Percentiles rank a stretch among this genome's conserved stretches.
Conservation (phyloP, 2,888 invertebrate genomes). For the Therioaphis trifolii region DNA sequence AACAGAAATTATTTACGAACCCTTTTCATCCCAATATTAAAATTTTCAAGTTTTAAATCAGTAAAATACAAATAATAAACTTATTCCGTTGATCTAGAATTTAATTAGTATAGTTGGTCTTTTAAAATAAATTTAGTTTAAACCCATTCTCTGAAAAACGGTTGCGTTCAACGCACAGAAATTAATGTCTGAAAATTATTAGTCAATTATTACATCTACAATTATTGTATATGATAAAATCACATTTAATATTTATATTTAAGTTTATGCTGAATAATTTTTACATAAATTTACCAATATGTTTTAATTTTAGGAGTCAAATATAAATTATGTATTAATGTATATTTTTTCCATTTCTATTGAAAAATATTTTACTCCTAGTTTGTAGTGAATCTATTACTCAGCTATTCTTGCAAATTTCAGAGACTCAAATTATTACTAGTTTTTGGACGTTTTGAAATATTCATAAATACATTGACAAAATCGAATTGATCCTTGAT, state of each 20-base stretch:
- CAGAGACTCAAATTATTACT: too few relatives aligned
- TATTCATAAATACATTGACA: too few relatives aligned
- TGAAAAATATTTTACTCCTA: neutral
- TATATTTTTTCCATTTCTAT: neutral
- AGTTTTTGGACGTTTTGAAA: too few relatives aligned
- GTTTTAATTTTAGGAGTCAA: neutral
- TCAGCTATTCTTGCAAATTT: too few relatives aligned
- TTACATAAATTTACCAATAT: neutral
- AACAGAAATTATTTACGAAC: neutral
- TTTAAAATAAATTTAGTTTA: neutral
- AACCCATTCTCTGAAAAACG: neutral
- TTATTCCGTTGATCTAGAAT: neutral
- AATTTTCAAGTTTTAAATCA: neutral
- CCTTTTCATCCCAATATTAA: neutral
- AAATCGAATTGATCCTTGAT: too few relatives aligned
- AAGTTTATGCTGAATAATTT: neutral
- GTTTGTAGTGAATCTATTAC: neutral
- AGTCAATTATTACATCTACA: neutral
- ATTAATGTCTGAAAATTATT: neutral
- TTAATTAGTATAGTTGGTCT: neutral
- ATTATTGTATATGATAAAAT: slow-evolving; percentile 10
- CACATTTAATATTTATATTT: neutral
- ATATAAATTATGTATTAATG: neutral
- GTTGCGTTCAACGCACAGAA: neutral
- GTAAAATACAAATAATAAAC: too few relatives aligned